phyloP scores from a whole-genome alignment of 2,113 vertebrate species.

The Laticauda laticaudata region DNA sequence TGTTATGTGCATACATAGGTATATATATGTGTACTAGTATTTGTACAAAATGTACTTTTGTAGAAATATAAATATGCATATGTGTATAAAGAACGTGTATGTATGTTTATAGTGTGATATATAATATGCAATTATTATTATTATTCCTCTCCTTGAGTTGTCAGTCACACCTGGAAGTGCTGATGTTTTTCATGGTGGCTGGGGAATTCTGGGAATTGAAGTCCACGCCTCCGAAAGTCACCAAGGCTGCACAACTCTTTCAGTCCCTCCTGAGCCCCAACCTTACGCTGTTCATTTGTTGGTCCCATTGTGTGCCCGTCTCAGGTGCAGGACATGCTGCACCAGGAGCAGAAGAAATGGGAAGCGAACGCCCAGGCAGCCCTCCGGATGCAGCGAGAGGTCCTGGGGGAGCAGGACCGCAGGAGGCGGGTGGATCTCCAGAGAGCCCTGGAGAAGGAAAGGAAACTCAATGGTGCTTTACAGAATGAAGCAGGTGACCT shows the following conservation, averaged over 20 bases:
- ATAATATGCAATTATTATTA: not conserved
- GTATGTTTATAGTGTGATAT: not conserved
- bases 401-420: slow-evolving; percentile 62
- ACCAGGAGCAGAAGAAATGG: slow-evolving; percentile 49
- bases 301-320: accelerated
- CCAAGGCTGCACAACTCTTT: not conserved
- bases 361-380: slow-evolving; percentile 60
- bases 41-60: not conserved
- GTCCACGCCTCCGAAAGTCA: no score
- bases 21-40: not conserved
- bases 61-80: not conserved
- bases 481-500: slow-evolving; percentile 67
- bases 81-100: not conserved
- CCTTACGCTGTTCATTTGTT: not conserved
- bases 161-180: not conserved
- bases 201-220: no score
- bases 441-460: slow-evolving; percentile 59
- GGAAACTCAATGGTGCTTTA: slow-evolving; percentile 39
- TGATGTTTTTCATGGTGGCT: not conserved
- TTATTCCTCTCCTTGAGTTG: not conserved
- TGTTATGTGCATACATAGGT: no score
- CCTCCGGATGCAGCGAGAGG: slow-evolving; percentile 47
- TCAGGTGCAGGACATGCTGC: slow-evolving; percentile 55
- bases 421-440: slow-evolving; percentile 22
- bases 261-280: not conserved